Evolutionary conservation across 2,888 invertebrate genomes (phyloP), one percentile per base, ranked within the genome.

Genomic region (Aphrophora alni): DNA sequence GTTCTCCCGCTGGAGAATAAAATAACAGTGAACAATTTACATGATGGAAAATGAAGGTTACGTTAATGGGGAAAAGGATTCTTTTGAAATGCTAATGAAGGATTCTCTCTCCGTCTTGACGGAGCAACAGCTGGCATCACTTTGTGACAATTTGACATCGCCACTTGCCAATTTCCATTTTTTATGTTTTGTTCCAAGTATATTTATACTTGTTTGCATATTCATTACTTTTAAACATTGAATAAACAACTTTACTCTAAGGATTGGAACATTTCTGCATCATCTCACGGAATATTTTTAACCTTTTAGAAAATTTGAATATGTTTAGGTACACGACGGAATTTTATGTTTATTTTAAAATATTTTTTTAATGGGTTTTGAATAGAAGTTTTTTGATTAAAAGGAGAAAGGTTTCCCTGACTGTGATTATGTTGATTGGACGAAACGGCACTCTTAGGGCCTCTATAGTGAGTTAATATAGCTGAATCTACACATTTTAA

Each of bases 81-180:
- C 59, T 59, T 59, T 59, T 59, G 59, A 59, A 59, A 59, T 59
- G 59, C 59, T 59, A 59, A 59, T 59, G 59, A 59, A n/a, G 59
- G 59, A n/a, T n/a, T 21, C 5, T 21, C 21, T 33, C 21, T 21
- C 59, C 59, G 10, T 59, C 59, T 59, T 59, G 59, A 14, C 59
- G 1, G 59, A 59, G 59, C 59, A 59, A 59, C 59, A 59, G 59
- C 12, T 59, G 59, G 12, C 12, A 59, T 21, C 59, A 59, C 59
- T 59, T 59, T n/a, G 59, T 21, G 59, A 59, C 59, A 59, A 21
- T 59, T 59, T 59, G 59, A 59, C 59, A 59, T 21, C 59, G 21
- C 59, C 59, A 59, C 59, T 59, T 21, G 59, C 59, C 59, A 59
- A 59, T 59, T 59, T 59, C 59, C 59, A 21, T 59, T 21, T 21